Evolutionary conservation across 2,113 vertebrate genomes (phyloP).

Genomic region (Desmodus rotundus): DNA sequence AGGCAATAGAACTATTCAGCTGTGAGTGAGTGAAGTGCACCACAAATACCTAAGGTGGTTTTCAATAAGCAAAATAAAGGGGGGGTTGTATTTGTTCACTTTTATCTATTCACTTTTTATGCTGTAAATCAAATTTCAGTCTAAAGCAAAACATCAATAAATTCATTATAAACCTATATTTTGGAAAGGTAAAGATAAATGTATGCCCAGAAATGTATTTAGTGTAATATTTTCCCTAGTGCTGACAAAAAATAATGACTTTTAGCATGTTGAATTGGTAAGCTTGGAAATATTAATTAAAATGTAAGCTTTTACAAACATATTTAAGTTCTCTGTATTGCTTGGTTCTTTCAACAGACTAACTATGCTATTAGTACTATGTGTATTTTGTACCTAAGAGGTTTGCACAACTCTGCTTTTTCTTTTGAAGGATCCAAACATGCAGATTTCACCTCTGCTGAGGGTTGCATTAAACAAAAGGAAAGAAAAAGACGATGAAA

Average conservation of each 20-base stretch:
- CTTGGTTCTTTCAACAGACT: constrained; percentile 36
- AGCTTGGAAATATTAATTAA: constrained; percentile 46
- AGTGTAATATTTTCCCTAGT: not conserved
- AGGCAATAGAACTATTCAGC: not conserved
- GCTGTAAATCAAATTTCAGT: not conserved
- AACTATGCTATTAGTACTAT: not conserved
- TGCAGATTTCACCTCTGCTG: not conserved
- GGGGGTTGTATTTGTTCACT: constrained; percentile 30
- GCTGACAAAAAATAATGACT: not conserved
- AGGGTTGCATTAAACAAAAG: not conserved
- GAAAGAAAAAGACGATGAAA: not conserved
- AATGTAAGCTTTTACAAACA: constrained; percentile 23
- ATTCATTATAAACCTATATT: constrained; percentile 33
- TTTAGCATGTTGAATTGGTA: constrained; percentile 28
- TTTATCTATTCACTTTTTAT: constrained; percentile 40
- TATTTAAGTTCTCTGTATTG: constrained; percentile 33
- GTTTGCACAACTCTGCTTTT: not conserved
- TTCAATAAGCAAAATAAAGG: constrained; percentile 53
- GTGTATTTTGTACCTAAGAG: not conserved
- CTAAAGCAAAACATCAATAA: constrained; percentile 24
- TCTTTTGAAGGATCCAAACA: not conserved
- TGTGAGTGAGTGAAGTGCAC: constrained; percentile 7
- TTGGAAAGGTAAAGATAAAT: not conserved
- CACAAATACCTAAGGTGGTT: not conserved
- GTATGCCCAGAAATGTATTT: not conserved